phyloP scores from a whole-genome alignment of 2,797 vertebrate species.

The Fundulus diaphanus region DNA sequence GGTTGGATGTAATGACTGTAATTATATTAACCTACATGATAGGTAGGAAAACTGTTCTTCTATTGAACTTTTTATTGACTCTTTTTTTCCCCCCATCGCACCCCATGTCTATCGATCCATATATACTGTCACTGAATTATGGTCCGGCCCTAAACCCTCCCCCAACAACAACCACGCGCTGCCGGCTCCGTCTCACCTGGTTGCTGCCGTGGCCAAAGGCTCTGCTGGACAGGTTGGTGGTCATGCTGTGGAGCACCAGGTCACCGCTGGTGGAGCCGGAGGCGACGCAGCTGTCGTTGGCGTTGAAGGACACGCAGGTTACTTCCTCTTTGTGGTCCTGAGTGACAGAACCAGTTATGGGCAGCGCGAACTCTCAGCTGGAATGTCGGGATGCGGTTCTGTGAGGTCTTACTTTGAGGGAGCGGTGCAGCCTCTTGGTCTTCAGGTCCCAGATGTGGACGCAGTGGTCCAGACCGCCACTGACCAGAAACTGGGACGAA shows the following conservation, averaged over 20 bases:
- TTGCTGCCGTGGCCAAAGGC: slow-evolving; percentile 90
- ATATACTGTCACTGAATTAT: too few relatives aligned
- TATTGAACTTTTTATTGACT: too few relatives aligned
- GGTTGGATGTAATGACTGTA: too few relatives aligned
- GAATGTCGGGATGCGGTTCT: neutral
- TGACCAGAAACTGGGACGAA: slow-evolving; percentile 88
- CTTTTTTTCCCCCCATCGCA: too few relatives aligned
- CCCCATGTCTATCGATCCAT: too few relatives aligned
- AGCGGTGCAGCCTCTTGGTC: slow-evolving; percentile 88
- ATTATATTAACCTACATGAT: too few relatives aligned
- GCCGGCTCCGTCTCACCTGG: slow-evolving; percentile 78
- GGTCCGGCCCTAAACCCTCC: too few relatives aligned
- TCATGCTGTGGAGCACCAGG: slow-evolving; percentile 92
- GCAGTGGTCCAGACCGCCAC: slow-evolving; percentile 90
- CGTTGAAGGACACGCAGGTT: slow-evolving; percentile 91
- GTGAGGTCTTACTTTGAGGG: slow-evolving; percentile 84
- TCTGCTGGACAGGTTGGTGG: slow-evolving; percentile 92
- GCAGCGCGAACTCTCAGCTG: neutral
- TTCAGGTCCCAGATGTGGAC: slow-evolving; percentile 99
- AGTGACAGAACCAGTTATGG: neutral
- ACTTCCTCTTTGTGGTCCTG: slow-evolving; percentile 96
- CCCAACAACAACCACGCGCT: neutral
- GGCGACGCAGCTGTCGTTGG: slow-evolving; percentile 90
- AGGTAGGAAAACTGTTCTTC: too few relatives aligned
- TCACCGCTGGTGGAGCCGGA: slow-evolving; percentile 96